Conservation (phyloP, 2,797 vertebrate genomes). For the Chelidonichthys spinosus region DNA sequence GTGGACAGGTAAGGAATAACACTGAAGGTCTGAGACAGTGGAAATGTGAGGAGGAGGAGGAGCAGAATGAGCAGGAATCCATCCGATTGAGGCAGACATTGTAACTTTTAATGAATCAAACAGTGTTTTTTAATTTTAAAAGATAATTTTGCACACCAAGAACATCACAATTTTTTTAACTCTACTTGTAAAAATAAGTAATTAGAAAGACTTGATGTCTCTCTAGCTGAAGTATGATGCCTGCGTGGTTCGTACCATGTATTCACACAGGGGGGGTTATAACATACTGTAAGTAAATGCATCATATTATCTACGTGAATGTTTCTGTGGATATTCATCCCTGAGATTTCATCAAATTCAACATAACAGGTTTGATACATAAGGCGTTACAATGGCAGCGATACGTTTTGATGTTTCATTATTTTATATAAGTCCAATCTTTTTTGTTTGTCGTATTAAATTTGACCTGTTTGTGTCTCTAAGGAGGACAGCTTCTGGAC, state of each 20-base stretch:
- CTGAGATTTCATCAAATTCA: not conserved
- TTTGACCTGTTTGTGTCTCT: conserved; percentile 18
- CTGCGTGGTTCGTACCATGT: too few relatives aligned
- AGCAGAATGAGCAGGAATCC: not conserved
- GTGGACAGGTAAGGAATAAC: not conserved
- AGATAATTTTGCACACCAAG: too few relatives aligned
- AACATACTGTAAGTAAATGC: not conserved
- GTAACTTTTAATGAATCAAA: too few relatives aligned
- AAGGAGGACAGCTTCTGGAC: conserved; percentile 13
- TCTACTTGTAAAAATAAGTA: too few relatives aligned
- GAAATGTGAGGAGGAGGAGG: not conserved
- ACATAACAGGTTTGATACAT: not conserved
- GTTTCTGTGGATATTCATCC: not conserved
- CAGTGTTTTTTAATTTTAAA: too few relatives aligned
- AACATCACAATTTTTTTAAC: too few relatives aligned
- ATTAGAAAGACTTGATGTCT: too few relatives aligned
- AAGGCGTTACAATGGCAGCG: not conserved
- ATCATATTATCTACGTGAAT: not conserved
- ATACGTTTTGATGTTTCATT: not conserved
- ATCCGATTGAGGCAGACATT: too few relatives aligned
- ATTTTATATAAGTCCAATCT: not conserved
- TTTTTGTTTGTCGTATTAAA: not conserved
- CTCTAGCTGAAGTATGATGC: too few relatives aligned
- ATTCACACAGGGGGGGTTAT: not conserved
- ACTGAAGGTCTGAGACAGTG: not conserved